Conservation (phyloP, 1,140 invertebrate species). For the Propsilocerus akamusi region DNA sequence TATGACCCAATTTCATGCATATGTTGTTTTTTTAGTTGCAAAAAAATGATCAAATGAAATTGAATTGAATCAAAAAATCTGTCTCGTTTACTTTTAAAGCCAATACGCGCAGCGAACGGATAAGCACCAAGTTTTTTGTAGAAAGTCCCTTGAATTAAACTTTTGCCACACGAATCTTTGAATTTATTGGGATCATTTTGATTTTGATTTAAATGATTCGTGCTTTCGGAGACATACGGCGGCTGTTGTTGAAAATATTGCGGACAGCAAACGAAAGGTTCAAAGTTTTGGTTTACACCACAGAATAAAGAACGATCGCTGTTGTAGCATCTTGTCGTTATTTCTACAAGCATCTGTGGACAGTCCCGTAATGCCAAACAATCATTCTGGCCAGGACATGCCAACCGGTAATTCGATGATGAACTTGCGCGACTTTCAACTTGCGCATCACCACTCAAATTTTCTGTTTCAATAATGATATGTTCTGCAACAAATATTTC, state of each 20-base stretch:
- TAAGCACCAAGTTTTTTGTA: conserved; percentile 42
- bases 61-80: not conserved
- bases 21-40: not conserved
- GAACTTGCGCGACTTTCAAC: not conserved
- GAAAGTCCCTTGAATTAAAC: conserved; percentile 37
- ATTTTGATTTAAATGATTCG: not conserved
- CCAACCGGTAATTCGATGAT: not conserved
- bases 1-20: not conserved
- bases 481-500: not conserved
- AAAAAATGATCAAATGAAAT: not conserved
- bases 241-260: not conserved
- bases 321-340: conserved; percentile 20
- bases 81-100: conserved; percentile 36
- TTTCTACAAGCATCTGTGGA: conserved; percentile 19
- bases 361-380: conserved; percentile 22
- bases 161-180: conserved; percentile 32
- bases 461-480: not conserved
- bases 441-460: not conserved
- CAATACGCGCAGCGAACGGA: conserved; percentile 43
- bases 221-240: not conserved
- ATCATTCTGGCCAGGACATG: conserved; percentile 19
- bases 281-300: conserved; percentile 18
- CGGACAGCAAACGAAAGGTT: conserved; percentile 21
- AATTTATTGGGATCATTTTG: conserved; percentile 19
- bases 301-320: conserved; percentile 23